Evolutionary conservation across 2,888 invertebrate genomes (phyloP).

Genomic region (Chamaedrilus cognettii): DNA sequence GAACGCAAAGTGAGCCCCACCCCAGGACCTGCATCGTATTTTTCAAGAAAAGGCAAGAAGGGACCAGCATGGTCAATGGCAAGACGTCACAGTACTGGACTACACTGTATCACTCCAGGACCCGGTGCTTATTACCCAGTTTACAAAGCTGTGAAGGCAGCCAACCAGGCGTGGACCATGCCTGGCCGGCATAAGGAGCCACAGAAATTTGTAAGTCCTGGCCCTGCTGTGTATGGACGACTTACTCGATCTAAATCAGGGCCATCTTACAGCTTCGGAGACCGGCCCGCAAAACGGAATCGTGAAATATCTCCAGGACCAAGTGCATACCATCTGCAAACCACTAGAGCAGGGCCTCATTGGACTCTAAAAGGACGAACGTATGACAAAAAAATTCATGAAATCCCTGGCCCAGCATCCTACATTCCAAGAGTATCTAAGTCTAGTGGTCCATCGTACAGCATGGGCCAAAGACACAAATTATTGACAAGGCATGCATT

Average conservation of each 20-base stretch:
- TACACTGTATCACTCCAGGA: background rate
- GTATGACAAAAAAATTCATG: background rate
- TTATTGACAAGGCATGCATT: too few relatives aligned
- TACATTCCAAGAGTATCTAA: background rate
- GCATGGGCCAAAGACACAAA: conserved; percentile 1
- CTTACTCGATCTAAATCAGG: background rate
- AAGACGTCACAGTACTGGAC: background rate
- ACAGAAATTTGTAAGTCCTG: background rate
- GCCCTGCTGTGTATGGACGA: conserved; percentile 10
- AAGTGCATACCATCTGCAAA: background rate
- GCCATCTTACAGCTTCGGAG: conserved; percentile 9
- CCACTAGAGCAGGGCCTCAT: conserved; percentile 5
- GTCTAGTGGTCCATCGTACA: conserved; percentile 9
- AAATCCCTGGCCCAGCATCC: conserved; percentile 4
- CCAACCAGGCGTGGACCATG: conserved; percentile 9
- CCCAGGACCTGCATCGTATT: conserved; percentile 7
- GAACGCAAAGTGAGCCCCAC: background rate
- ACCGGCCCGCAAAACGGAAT: background rate
- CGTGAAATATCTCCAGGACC: conserved; percentile 4
- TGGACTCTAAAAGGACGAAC: conserved; percentile 12
- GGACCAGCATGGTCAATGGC: background rate
- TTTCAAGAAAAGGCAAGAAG: background rate
- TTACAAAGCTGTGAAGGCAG: background rate
- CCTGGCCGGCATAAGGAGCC: background rate
- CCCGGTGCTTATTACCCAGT: conserved; percentile 9